Base-by-base conservation (phyloP, 2,888 invertebrate species). In the Glyphotaelius pellucidus region DNA sequence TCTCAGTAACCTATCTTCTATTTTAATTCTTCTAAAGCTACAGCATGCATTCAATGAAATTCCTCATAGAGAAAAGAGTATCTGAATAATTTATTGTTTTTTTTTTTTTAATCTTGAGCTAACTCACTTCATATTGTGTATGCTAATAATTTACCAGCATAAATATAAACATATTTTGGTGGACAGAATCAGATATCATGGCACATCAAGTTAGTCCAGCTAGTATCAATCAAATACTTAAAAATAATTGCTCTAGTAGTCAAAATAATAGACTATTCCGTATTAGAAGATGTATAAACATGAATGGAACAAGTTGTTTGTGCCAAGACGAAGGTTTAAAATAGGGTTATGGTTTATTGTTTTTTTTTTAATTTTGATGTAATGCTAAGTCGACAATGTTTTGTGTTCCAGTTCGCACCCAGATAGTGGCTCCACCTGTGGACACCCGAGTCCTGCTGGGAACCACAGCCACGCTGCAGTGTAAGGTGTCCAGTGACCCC, bases 401-500 rank as follows among this genome's bases (percentile, higher is more conserved):
- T 15, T n/a, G 42, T 67, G 38, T 95, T 95, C 93, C 95, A 98
- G 99, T 99, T 94, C 97, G 98, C 94, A 99, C 99, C 15, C 98
- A 99, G 96, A 99, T 99, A 94, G 97, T 98, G 93, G 98, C 98
- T 94, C 99, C 99, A 91, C 99, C 99, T 90, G 98, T 98, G 93
- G 98, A 99, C 95, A 98, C 98, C 42, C 97, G 98, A 93, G 98
- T 99, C 38, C 97, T 99, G 93, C 97, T 99, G 93, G 99, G 99
- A 35, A 98, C 99, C 94, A 99, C 98, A 90, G 99, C 99, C 25
- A 98, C 98, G 86, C 96, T 99, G 94, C 98, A 98, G 94, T 99
- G 99, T 96, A 98, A 98, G 96, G 98, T 99, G 93, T 98, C 98
- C 80, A 98, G 98, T 94, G 99, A 99, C 95, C 98, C 98, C 87